Evolutionary conservation across 1,140 invertebrate species (phyloP), one percentile per base, ranked within the genome.

Genomic region (Anastrepha ludens): DNA sequence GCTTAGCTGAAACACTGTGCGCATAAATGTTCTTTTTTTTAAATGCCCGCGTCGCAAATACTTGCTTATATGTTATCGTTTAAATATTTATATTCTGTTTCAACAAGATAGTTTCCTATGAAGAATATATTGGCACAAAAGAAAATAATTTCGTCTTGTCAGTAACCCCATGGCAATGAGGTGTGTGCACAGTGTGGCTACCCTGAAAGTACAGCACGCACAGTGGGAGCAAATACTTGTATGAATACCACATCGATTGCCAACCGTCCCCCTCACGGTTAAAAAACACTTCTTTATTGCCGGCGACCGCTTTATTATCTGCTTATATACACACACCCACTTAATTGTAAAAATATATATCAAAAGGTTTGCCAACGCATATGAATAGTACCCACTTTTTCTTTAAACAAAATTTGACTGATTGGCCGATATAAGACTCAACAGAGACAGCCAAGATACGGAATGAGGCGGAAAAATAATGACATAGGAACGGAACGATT

Each of bases 181-280:
- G 67, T 81, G 74, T 55, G 55, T 55, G 47, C 74, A 81, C 74
- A 81, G 74, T 81, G 74, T 81, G 74, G 74, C 74, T 81, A 81
- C 74, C 74, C 86, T 55, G 47, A 70, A 87, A 65, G 86, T 87
- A 87, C 86, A 87, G 86, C 86, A 87, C 86, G 59, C 65, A 87
- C 86, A 87, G 86, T 87, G 86, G 86, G 86, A 87, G 58, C 86
- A 62, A 55, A 65, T 86, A 50, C 67, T 74, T 74, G 67, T 74
- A 74, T 13, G 15, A 74, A 74, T 81, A 81, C 20, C 65, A 70
- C 74, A 81, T 55, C n/a, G 50, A 20, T 47, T 20, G 47, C 67
- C 39, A 74, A 74, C 67, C 47, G 74, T 55, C 74, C 47, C 47
- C 47, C 74, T 55, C 47, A 81, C 74, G 17, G 74, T n/a, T 55